Conservation (phyloP, 2,888 invertebrate genomes). For the Drosophila imparisetae region DNA sequence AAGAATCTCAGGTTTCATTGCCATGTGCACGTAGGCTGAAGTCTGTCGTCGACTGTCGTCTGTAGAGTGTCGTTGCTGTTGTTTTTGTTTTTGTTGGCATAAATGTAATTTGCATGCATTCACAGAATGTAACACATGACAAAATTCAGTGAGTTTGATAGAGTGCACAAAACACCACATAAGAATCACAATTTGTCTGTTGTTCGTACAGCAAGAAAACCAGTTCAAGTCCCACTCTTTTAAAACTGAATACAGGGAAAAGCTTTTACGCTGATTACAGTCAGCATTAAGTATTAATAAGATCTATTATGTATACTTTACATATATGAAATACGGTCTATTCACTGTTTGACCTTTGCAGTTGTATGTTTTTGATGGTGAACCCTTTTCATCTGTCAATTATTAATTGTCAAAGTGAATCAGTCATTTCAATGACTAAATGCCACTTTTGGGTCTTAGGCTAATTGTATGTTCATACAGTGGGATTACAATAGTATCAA, state of each 20-base stretch:
- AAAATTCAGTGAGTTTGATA: constrained; percentile 24
- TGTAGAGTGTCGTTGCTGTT: constrained; percentile 26
- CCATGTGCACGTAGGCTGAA: constrained; percentile 69
- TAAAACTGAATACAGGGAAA: constrained; percentile 5
- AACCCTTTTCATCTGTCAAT: constrained; percentile 36
- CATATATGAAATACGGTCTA: background rate
- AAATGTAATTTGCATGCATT: constrained; percentile 20
- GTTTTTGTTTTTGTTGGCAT: constrained; percentile 4
- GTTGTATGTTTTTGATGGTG: background rate
- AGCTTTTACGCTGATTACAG: constrained; percentile 34
- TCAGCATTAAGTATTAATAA: constrained; percentile 15
- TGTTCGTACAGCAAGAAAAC: background rate
- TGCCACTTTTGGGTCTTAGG: background rate
- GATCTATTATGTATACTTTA: background rate
- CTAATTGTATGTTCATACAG: background rate
- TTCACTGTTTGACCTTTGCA: constrained; percentile 34
- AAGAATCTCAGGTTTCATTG: constrained; percentile 76
- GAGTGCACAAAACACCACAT: background rate
- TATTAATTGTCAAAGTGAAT: constrained; percentile 15
- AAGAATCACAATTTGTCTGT: constrained; percentile 15
- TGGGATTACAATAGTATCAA: background rate
- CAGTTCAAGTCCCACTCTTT: constrained; percentile 9
- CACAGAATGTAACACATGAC: constrained; percentile 32
- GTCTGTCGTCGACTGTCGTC: constrained; percentile 37
- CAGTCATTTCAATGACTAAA: constrained; percentile 9